A percentile compares a stretch with the other conserved stretches of the same genome.
phyloP scores from a whole-genome alignment of 2,113 vertebrate genomes.

The Leuciscus idus region DNA sequence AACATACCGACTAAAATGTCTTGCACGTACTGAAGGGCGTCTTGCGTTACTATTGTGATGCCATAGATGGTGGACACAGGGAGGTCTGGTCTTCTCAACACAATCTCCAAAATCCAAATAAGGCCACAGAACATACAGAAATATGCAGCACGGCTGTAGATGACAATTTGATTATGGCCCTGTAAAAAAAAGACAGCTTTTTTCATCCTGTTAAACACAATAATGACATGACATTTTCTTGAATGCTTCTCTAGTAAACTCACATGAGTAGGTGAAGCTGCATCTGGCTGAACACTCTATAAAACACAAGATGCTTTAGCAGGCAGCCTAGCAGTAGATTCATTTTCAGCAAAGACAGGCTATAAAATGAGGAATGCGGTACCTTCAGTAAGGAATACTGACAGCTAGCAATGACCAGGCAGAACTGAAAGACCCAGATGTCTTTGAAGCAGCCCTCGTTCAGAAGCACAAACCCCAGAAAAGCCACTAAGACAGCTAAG shows the following conservation, averaged over 20 bases:
- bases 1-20: slow-evolving; percentile 88
- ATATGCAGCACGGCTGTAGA: slow-evolving; percentile 93
- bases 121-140: slow-evolving; percentile 94
- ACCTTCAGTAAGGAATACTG: slow-evolving; percentile 98
- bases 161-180: slow-evolving; percentile 97
- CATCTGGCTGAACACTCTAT: slow-evolving; percentile 95
- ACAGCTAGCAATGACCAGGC: slow-evolving; percentile 94
- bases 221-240: neutral
- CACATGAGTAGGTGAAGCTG: slow-evolving; percentile 95
- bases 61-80: slow-evolving; percentile 86
- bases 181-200: slow-evolving; percentile 65
- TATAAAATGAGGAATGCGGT: slow-evolving; percentile 37
- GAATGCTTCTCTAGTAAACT: slow-evolving; percentile 68
- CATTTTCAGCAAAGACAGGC: neutral
- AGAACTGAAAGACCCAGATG: slow-evolving; percentile 93
- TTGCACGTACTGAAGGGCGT: slow-evolving; percentile 78
- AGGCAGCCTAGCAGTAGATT: neutral
- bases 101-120: slow-evolving; percentile 91
- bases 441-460: slow-evolving; percentile 94
- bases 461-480: slow-evolving; percentile 92
- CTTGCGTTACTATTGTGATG: slow-evolving; percentile 85
- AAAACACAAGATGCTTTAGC: slow-evolving; percentile 58
- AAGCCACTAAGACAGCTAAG: slow-evolving; percentile 90
- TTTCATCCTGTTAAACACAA: neutral
- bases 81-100: slow-evolving; percentile 82